A percentile compares a stretch with the other conserved stretches of the same genome.
phyloP scores from a whole-genome alignment of 2,888 invertebrate genomes.

The Heterodera filipjevi region DNA sequence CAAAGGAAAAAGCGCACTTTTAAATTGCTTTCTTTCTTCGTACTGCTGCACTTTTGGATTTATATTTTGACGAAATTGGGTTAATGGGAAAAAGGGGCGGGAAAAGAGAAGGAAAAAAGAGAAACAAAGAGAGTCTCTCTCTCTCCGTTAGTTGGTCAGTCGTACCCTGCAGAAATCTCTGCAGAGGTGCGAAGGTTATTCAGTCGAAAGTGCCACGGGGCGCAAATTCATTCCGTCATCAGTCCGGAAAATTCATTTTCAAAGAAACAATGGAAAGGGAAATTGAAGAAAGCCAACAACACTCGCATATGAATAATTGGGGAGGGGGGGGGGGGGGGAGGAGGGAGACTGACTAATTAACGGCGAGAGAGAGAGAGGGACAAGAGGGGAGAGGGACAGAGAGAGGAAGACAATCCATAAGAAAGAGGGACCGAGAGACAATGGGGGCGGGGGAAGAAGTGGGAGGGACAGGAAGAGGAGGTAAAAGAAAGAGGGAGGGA shows the following conservation, averaged over 20 bases:
- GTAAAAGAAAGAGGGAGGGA: background rate
- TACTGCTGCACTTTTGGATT: no score
- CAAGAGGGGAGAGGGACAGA: background rate
- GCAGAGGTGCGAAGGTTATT: background rate
- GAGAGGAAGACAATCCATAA: background rate
- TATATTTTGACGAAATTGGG: background rate
- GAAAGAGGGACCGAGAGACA: background rate
- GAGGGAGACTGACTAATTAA: background rate
- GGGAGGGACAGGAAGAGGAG: no score
- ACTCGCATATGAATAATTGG: slow-evolving; percentile 4
- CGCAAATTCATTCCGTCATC: background rate
- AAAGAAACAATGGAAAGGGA: slow-evolving; percentile 6
- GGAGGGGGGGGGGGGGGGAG: background rate
- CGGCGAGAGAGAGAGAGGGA: background rate
- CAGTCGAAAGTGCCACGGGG: background rate
- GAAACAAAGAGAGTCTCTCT: background rate
- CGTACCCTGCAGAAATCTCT: no score
- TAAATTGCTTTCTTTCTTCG: background rate
- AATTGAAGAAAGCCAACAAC: background rate
- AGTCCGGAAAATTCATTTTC: background rate
- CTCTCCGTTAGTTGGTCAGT: no score
- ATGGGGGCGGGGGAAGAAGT: no score
- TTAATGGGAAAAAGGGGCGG: background rate
- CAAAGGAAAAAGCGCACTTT: background rate
- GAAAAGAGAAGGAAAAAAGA: background rate